Conservation (phyloP, 2,113 vertebrate genomes). For the Emydura subglobosa region DNA sequence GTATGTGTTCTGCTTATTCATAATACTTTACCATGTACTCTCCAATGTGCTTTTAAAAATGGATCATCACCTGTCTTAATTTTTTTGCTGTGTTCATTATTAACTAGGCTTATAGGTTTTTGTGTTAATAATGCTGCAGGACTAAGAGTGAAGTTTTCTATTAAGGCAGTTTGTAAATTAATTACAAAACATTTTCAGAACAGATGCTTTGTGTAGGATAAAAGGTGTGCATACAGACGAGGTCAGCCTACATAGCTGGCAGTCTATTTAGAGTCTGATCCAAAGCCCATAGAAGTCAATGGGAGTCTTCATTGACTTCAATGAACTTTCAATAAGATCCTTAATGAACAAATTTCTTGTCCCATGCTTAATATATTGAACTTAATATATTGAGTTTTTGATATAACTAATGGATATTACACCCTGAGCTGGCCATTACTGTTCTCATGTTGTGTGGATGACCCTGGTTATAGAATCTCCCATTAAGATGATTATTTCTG, state of each 20-base stretch:
- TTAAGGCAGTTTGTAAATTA: neutral
- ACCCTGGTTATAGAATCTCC: neutral
- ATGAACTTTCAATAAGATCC: neutral
- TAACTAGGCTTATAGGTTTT: neutral
- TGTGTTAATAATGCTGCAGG: neutral
- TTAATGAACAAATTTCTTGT: neutral
- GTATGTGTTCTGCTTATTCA: neutral
- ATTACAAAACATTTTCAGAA: rapidly evolving
- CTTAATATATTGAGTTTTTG: neutral
- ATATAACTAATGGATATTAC: neutral
- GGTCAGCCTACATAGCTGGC: neutral
- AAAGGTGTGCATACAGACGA: neutral
- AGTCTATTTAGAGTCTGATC: neutral
- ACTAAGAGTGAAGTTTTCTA: neutral
- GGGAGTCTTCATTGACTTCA: neutral
- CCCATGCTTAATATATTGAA: neutral
- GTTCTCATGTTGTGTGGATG: neutral
- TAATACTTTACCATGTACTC: neutral
- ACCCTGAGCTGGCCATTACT: neutral
- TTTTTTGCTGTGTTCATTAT: neutral
- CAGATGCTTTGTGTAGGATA: neutral
- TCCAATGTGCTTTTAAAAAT: neutral
- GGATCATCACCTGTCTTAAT: neutral
- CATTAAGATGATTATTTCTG: neutral
- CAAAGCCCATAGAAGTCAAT: neutral